Evolutionary conservation across 2,797 vertebrate genomes (phyloP).

Genomic region (Trachurus trachurus): DNA sequence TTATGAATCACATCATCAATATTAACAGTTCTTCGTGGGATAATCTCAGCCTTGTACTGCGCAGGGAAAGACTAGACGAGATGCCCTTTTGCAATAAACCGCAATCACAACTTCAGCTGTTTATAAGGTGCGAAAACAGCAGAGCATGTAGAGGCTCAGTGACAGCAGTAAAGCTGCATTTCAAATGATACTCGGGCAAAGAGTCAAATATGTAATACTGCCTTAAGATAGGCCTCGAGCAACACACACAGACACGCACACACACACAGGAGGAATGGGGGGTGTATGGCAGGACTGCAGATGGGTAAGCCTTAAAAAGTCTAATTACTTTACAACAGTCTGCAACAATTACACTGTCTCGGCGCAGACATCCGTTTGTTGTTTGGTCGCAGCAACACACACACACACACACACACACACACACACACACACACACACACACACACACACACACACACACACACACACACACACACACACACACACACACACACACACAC

Average conservation of each 20-base stretch:
- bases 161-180: constrained; percentile 51
- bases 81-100: constrained; percentile 89
- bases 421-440: constrained; percentile 7
- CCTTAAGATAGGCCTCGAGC: no score
- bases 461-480: constrained; percentile 5
- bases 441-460: constrained; percentile 10
- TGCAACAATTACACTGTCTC: constrained; percentile 91
- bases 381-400: constrained; percentile 75
- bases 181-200: constrained; percentile 33
- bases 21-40: constrained; percentile 45
- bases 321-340: constrained; percentile 97
- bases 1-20: constrained; percentile 40
- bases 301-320: constrained; percentile 92
- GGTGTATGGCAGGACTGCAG: constrained; percentile 70
- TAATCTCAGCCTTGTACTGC: constrained; percentile 42
- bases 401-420: constrained; percentile 7
- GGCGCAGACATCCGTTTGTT: constrained; percentile 91
- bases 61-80: constrained; percentile 73
- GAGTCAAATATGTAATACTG: constrained; percentile 45
- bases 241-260: constrained; percentile 1
- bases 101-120: constrained; percentile 90
- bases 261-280: constrained; percentile 5
- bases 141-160: constrained; percentile 45
- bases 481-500: constrained; percentile 5
- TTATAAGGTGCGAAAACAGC: constrained; percentile 88